These are phyloP conservation scores for Lasioglossum oenotherae DNA, from an alignment of 2,888 invertebrate genomes.

Conservation along the genomic window DNA sequence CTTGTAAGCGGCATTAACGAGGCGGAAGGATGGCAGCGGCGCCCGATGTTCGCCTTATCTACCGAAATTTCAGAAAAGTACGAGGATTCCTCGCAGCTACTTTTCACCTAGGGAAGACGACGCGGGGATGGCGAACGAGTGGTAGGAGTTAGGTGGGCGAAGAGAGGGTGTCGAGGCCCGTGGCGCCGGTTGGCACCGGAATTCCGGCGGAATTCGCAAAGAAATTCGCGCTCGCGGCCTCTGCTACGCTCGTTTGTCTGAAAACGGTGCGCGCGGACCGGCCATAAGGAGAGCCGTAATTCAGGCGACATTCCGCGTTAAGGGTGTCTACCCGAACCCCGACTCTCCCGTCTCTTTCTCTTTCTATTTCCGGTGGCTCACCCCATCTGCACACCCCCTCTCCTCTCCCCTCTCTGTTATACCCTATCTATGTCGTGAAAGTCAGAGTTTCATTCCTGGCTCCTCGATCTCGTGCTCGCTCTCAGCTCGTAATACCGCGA, in stretches of 20 bases:
- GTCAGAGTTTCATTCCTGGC: slow-evolving; percentile 22
- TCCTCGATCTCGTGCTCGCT: slow-evolving; percentile 11
- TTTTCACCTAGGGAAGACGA: slow-evolving; percentile 35
- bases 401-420: neutral
- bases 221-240: slow-evolving; percentile 68
- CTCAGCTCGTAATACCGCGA: neutral
- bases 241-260: slow-evolving; percentile 63
- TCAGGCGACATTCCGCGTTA: slow-evolving; percentile 69
- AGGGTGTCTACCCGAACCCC: slow-evolving; percentile 52
- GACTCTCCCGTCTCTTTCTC: slow-evolving; percentile 7
- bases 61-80: slow-evolving; percentile 52
- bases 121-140: neutral
- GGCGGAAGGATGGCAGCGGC: slow-evolving; percentile 38
- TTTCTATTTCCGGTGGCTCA: neutral
- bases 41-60: slow-evolving; percentile 51
- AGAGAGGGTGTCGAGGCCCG: slow-evolving; percentile 1
- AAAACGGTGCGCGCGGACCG: slow-evolving; percentile 54
- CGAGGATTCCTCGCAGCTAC: slow-evolving; percentile 44
- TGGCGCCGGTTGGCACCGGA: slow-evolving; percentile 61
- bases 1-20: slow-evolving; percentile 63
- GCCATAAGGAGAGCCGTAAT: slow-evolving; percentile 68
- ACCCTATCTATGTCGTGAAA: neutral
- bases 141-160: neutral
- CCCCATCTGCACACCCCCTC: neutral
- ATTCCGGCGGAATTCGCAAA: slow-evolving; percentile 69